Percentiles rank a stretch among this genome's conserved stretches.
phyloP scores from a whole-genome alignment of 2,797 vertebrate genomes.

The Poecile montanus region DNA sequence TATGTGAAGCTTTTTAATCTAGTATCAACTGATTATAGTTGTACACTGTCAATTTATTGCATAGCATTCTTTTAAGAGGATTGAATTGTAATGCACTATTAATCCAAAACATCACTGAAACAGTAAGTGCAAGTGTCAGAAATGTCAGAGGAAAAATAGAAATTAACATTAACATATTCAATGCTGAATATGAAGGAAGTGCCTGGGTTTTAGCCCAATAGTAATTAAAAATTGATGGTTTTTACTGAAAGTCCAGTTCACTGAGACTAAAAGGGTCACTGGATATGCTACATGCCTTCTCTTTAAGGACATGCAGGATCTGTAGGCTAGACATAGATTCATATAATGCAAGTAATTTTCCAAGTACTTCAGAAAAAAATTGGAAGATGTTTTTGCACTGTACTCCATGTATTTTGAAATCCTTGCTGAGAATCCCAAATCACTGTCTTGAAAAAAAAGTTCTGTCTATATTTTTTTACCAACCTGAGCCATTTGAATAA shows the following conservation, averaged over 20 bases:
- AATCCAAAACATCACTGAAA: constrained; percentile 8
- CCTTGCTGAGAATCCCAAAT: not conserved
- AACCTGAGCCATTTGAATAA: not conserved
- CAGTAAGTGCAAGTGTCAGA: constrained; percentile 9
- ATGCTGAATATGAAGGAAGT: not conserved
- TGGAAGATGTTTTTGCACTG: not conserved
- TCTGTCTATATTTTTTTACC: not conserved
- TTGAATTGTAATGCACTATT: constrained; percentile 17
- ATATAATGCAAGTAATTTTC: not conserved
- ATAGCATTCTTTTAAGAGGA: constrained; percentile 31
- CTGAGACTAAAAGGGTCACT: not conserved
- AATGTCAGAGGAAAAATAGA: not conserved
- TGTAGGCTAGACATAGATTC: not conserved
- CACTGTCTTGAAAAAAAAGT: not conserved
- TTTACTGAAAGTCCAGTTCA: not conserved
- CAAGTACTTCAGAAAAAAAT: not conserved
- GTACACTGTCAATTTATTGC: not conserved
- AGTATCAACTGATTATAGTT: not conserved
- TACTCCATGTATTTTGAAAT: not conserved
- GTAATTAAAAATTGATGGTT: not conserved
- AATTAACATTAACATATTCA: not conserved
- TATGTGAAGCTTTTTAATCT: constrained; percentile 2
- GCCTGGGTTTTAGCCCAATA: not conserved
- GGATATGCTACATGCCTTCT: not conserved
- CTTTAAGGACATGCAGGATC: not conserved